Percentiles rank a stretch among this genome's conserved stretches.
phyloP scores from a whole-genome alignment of 2,888 invertebrate species.

The Oscheius sp. region DNA sequence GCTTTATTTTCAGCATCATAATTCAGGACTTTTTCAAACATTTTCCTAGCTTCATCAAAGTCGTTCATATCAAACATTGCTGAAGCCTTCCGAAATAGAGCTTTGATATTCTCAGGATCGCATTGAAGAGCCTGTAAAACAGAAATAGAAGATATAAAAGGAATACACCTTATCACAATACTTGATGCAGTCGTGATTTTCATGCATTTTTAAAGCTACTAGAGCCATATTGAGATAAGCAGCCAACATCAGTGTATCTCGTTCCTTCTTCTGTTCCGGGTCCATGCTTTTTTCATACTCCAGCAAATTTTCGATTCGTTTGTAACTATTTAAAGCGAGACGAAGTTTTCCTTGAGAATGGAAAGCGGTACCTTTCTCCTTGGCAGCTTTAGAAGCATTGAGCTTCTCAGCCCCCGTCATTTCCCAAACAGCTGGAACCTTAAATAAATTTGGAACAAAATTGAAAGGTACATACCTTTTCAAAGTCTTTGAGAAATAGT shows the following conservation, averaged over 20 bases:
- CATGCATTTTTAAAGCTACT: slow-evolving; percentile 70
- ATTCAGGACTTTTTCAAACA: slow-evolving; percentile 82
- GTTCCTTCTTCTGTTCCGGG: slow-evolving; percentile 48
- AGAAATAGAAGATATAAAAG: background rate
- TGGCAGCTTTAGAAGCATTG: slow-evolving; percentile 82
- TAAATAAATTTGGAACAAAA: no score
- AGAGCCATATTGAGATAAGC: slow-evolving; percentile 62
- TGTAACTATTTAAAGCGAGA: slow-evolving; percentile 87
- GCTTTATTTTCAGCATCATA: slow-evolving; percentile 84
- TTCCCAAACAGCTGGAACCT: slow-evolving; percentile 84
- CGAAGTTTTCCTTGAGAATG: slow-evolving; percentile 80
- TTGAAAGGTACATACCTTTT: no score
- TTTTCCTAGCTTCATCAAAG: slow-evolving; percentile 80
- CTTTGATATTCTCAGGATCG: slow-evolving; percentile 85
- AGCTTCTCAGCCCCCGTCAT: slow-evolving; percentile 83
- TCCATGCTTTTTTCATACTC: slow-evolving; percentile 71
- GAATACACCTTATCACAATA: slow-evolving; percentile 79
- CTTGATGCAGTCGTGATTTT: slow-evolving; percentile 73
- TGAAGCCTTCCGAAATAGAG: slow-evolving; percentile 79
- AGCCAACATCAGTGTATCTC: slow-evolving; percentile 54
- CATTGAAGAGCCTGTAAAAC: slow-evolving; percentile 75
- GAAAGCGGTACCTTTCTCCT: slow-evolving; percentile 89
- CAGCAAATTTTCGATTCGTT: slow-evolving; percentile 79
- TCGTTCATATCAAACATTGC: slow-evolving; percentile 75
- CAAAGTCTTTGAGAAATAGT: slow-evolving; percentile 84